Evolutionary conservation across 1,140 invertebrate genomes (phyloP).

Genomic region (Diorhabda elongata): DNA sequence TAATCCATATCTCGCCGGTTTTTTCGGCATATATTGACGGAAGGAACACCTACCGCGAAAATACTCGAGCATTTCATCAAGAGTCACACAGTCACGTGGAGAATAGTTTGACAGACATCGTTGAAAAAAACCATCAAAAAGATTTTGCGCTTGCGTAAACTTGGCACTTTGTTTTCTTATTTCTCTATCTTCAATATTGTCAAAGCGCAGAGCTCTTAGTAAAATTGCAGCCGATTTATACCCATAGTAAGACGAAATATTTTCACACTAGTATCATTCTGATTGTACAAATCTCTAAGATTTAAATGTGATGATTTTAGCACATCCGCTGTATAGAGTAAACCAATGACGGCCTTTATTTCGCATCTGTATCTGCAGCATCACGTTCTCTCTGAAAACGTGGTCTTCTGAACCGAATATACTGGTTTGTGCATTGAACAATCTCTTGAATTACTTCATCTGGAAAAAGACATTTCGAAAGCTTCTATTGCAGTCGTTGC

Average conservation of each 20-base stretch:
- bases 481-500: constrained; percentile 6
- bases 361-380: constrained; percentile 12
- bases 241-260: constrained; percentile 28
- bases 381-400: constrained; percentile 12
- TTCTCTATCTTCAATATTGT: constrained; percentile 29
- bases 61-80: neutral
- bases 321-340: constrained; percentile 51
- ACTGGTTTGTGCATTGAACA: constrained; percentile 13
- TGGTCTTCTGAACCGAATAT: constrained; percentile 6
- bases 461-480: constrained; percentile 9
- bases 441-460: constrained; percentile 14
- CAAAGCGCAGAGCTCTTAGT: constrained; percentile 30
- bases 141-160: too few relatives aligned
- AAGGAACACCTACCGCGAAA: neutral
- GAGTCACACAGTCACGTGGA: too few relatives aligned
- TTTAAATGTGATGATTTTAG: constrained; percentile 47
- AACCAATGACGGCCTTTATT: constrained; percentile 41
- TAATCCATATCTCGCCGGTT: constrained; percentile 44
- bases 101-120: too few relatives aligned
- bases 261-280: constrained; percentile 46
- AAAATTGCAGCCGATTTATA: constrained; percentile 21
- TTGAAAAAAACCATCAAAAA: too few relatives aligned
- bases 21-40: too few relatives aligned
- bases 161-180: constrained; percentile 23
- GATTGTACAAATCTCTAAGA: constrained; percentile 46